A percentile compares a stretch with the other conserved stretches of the same genome.
These are phyloP conservation scores for Stegodyphus mimosarum DNA, from an alignment of 1,140 invertebrate species.

Conservation along the genomic window DNA sequence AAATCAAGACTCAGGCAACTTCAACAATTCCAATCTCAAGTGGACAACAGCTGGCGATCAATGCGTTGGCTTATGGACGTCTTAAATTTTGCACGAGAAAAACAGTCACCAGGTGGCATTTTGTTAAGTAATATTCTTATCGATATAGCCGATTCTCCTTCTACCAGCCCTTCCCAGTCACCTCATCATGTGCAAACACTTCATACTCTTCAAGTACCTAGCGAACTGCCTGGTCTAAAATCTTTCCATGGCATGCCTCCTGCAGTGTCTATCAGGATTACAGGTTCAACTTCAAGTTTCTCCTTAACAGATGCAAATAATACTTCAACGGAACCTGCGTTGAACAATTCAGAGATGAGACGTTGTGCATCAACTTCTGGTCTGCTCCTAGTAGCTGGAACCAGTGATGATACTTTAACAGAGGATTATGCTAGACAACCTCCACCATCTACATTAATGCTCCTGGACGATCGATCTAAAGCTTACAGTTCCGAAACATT, in stretches of 20 bases:
- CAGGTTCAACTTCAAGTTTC: constrained; percentile 38
- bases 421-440: background rate
- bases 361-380: constrained; percentile 62
- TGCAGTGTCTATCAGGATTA: constrained; percentile 26
- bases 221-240: constrained; percentile 9
- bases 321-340: background rate
- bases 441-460: background rate
- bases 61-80: constrained; percentile 95
- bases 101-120: constrained; percentile 68
- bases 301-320: constrained; percentile 22
- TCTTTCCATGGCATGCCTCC: constrained; percentile 1
- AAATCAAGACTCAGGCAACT: constrained; percentile 85
- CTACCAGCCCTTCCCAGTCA: constrained; percentile 39
- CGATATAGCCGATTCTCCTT: constrained; percentile 48
- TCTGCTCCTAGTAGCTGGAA: background rate
- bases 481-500: constrained; percentile 30
- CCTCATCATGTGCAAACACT: constrained; percentile 38
- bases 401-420: background rate
- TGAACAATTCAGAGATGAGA: constrained; percentile 48
- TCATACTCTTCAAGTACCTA: constrained; percentile 35
- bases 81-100: constrained; percentile 89
- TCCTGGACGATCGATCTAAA: constrained; percentile 3
- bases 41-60: constrained; percentile 89
- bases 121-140: constrained; percentile 63
- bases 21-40: constrained; percentile 82